A percentile compares a stretch with the other conserved stretches of the same genome.
Conservation (phyloP, 2,113 vertebrate species). For the Neopipo cinnamomea region DNA sequence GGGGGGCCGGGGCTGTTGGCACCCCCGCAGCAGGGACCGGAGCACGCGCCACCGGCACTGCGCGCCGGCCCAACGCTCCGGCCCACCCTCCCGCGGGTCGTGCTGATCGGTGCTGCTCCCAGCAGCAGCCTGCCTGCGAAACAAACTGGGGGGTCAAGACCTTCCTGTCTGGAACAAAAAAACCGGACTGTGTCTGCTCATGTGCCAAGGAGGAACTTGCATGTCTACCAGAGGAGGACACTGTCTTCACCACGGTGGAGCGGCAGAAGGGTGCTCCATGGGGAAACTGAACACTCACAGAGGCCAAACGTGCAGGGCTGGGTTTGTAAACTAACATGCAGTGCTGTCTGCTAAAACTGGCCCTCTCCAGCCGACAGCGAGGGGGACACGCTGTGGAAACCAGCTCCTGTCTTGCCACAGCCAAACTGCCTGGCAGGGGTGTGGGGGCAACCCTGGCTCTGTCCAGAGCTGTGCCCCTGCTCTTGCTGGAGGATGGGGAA, state of each 20-base stretch:
- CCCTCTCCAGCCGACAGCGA: neutral
- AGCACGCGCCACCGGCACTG: accelerated
- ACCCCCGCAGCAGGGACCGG: neutral
- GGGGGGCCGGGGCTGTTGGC: neutral
- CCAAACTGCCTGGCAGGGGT: neutral
- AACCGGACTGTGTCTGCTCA: neutral
- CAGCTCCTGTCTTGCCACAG: slow-evolving; percentile 17
- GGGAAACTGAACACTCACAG: slow-evolving; percentile 49
- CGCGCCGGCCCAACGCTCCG: neutral
- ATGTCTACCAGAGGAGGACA: slow-evolving; percentile 47
- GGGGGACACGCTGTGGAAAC: neutral
- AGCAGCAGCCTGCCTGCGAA: neutral
- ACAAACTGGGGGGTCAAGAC: slow-evolving; percentile 35
- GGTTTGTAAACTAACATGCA: slow-evolving; percentile 71
- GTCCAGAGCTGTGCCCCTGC: neutral
- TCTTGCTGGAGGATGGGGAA: neutral
- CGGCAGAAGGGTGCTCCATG: slow-evolving; percentile 34
- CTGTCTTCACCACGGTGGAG: slow-evolving; percentile 33
- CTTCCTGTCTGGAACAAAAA: slow-evolving; percentile 33
- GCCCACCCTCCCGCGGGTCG: neutral
- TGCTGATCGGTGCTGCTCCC: neutral
- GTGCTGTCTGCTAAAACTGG: slow-evolving; percentile 60
- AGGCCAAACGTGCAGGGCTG: slow-evolving; percentile 64
- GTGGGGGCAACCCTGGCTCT: neutral
- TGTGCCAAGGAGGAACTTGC: slow-evolving; percentile 52